Conservation (phyloP, 2,113 vertebrate genomes). For the Gorsachius goisagi region DNA sequence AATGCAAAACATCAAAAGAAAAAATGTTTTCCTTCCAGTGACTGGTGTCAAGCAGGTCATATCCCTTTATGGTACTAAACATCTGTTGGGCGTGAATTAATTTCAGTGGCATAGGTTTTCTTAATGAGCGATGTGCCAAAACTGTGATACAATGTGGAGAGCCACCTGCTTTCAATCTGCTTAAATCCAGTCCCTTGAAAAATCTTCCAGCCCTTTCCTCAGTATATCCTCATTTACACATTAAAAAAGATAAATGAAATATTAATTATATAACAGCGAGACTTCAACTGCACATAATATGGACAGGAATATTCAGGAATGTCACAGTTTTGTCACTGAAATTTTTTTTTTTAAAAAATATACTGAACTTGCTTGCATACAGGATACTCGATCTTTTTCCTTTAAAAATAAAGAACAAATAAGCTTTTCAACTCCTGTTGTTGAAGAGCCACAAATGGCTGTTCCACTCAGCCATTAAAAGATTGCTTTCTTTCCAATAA, state of each 20-base stretch:
- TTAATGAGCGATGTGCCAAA: slow-evolving; percentile 7
- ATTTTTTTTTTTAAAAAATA: neutral
- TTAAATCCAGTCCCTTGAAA: neutral
- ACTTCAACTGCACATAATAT: neutral
- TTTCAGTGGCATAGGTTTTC: slow-evolving; percentile 1
- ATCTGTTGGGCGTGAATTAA: neutral
- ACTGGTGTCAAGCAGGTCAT: neutral
- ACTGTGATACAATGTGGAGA: neutral
- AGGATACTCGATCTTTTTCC: neutral
- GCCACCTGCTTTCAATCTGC: neutral
- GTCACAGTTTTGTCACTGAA: neutral
- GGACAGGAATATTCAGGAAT: neutral
- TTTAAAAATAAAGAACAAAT: neutral
- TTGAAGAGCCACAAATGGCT: neutral
- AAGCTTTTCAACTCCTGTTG: neutral
- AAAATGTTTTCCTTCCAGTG: neutral
- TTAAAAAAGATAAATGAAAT: neutral
- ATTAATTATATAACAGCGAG: neutral
- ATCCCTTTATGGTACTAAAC: neutral
- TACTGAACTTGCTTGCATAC: neutral
- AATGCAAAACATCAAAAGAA: slow-evolving; percentile 33
- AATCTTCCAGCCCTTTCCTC: neutral
- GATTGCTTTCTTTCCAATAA: neutral
- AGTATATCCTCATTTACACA: neutral
- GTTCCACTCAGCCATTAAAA: neutral